Evolutionary conservation across 64 coral and sea anemone genomes (phyloP), one percentile per base, ranked within the genome.

Genomic region (Actinia tenebrosa): DNA sequence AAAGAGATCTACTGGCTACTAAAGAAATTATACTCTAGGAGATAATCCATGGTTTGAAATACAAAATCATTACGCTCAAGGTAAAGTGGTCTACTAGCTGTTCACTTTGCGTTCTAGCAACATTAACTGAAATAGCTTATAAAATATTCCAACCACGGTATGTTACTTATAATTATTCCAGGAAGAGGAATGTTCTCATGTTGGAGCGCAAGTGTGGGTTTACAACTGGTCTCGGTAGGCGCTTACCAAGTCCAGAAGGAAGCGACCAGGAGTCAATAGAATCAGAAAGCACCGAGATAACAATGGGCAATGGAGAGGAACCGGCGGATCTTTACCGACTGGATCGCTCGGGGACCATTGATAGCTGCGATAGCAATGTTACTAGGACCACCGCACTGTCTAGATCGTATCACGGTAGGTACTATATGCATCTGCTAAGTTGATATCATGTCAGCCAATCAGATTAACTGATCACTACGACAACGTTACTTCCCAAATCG

Each of bases 311-410:
- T 5, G 91, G 89, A 18, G 94, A 93, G 58, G 94, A 96, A 53
- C 91, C 94, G 17, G 56, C 88, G 47, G 94, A 96, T 64, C 91
- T 96, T 44, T 96, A 96, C 63, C 91, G 94, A 54, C 71, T 96
- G 42, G 94, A 96, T 27, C 94, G 94, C 60, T 90, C 94, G 45
- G 20, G 78, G 7, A 88, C 80, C 46, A 53, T 45, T 78, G 91
- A 92, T 6, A 84, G 86, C 44, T 81, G 16, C 26, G 79, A 81
- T 16, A 81, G 79, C 44, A 81, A 23, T 50, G 44, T 53, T 53
- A 23, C 79, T 18, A 50, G 22, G 10, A 20, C 50, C 5, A 81
- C 44, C 44, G 16, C 45, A 4, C 18, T 45, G 19, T 81, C 69
- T 5, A 81, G 45, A 81, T 22, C 45, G 27, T 42, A 81, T 50